These are phyloP conservation scores for Trematomus bernacchii DNA, from an alignment of 2,797 vertebrate genomes.

Conservation along the genomic window DNA sequence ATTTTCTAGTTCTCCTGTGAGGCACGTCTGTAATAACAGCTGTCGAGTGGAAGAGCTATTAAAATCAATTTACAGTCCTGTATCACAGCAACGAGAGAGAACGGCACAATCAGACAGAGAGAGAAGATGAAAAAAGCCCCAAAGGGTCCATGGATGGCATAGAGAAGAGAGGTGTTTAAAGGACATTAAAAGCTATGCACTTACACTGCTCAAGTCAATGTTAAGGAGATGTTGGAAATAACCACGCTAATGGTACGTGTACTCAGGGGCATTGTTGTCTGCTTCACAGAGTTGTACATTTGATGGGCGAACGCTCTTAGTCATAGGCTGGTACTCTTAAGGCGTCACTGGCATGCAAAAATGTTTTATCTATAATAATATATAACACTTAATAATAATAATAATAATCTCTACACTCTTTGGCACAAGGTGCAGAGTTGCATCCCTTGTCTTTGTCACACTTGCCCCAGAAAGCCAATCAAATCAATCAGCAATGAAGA, in stretches of 20 bases:
- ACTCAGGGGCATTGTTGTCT: no score
- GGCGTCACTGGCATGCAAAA: no score
- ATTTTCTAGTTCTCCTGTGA: slow-evolving; percentile 65
- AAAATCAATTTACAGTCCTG: slow-evolving; percentile 67
- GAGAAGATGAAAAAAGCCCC: slow-evolving; percentile 31
- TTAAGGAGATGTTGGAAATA: slow-evolving; percentile 24
- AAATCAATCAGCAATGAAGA: neutral
- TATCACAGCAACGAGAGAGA: slow-evolving; percentile 28
- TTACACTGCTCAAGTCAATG: slow-evolving; percentile 7
- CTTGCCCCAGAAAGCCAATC: no score
- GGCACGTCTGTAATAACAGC: slow-evolving; percentile 67
- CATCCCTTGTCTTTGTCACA: no score
- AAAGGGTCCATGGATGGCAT: slow-evolving; percentile 21
- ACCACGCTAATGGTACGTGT: neutral
- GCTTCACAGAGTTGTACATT: no score
- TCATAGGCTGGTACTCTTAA: no score
- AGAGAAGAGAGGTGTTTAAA: slow-evolving; percentile 40
- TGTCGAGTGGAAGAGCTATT: slow-evolving; percentile 67
- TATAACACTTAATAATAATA: no score
- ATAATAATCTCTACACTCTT: no score
- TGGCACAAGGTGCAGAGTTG: no score
- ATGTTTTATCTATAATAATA: no score
- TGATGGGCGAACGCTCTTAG: no score
- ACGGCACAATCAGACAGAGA: slow-evolving; percentile 8
- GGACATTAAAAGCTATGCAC: slow-evolving; percentile 22